phyloP scores from a whole-genome alignment of 2,888 invertebrate genomes.

The Oegoconia quadripuncta region DNA sequence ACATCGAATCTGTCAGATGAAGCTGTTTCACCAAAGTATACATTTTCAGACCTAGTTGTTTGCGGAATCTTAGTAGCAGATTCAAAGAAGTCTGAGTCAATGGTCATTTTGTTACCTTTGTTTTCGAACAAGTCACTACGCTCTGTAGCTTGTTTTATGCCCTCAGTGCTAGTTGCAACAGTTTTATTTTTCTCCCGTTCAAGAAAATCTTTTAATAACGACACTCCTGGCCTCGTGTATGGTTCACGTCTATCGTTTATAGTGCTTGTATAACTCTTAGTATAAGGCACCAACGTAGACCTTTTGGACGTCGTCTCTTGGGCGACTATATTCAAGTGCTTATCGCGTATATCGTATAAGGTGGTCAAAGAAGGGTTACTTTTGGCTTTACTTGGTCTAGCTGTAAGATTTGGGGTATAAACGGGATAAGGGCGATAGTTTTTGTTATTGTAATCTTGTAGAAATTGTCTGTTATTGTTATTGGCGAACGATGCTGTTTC shows the following conservation, averaged over 20 bases:
- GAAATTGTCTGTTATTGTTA: conserved; percentile 64
- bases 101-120: conserved; percentile 33
- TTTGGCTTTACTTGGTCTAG: conserved; percentile 46
- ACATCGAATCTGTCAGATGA: conserved; percentile 47
- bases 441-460: conserved; percentile 63
- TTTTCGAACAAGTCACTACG: conserved; percentile 35
- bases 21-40: conserved; percentile 38
- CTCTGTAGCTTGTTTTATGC: conserved; percentile 39
- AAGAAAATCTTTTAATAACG: conserved; percentile 55
- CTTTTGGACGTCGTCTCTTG: conserved; percentile 54
- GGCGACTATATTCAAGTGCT: conserved; percentile 31
- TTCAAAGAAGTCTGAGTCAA: conserved; percentile 54
- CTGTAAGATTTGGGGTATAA: conserved; percentile 54
- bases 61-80: conserved; percentile 65
- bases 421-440: conserved; percentile 66
- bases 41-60: conserved; percentile 41
- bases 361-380: conserved; percentile 64
- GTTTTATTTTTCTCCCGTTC: conserved; percentile 65
- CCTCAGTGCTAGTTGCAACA: conserved; percentile 42
- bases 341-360: conserved; percentile 62
- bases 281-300: conserved; percentile 65
- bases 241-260: conserved; percentile 54
- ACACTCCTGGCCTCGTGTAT: conserved; percentile 70
- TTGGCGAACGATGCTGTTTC: conserved; percentile 88
- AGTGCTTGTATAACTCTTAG: conserved; percentile 50